Evolutionary conservation across 2,113 vertebrate genomes (phyloP), one percentile per base, ranked within the genome.

Genomic region (Actinemys pallida): DNA sequence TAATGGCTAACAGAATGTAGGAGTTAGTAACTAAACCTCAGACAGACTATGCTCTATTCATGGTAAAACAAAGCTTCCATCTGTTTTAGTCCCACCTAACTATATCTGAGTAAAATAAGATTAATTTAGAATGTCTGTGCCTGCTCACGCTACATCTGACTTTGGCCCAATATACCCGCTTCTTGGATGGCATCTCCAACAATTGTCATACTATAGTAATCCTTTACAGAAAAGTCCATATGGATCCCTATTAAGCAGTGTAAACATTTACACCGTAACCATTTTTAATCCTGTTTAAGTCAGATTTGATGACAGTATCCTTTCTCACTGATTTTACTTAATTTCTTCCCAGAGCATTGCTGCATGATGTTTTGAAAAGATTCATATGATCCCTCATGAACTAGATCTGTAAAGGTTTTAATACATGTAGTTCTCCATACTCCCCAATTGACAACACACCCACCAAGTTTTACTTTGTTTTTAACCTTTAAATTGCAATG

Each of bases 21-120:
- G 69, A 75, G 75, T 87, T 86, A 8, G 69, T 92, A 76, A 57
- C 12, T 49, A 93, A 90, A 81, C 87, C 93, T 93, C 14, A 81
- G 83, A 84, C 25, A 50, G 4, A 2, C 3, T 87, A 93, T 84
- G 54, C 5, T 86, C 31, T 65, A 84, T 35, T 47, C 10, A 39
- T 65, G 81, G 93, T 94, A 90, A 53, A 84, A 90, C 57, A 83
- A 54, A 93, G 16, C 7, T 89, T 95, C 45, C 24, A 78, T 82
- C 83, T 94, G 14, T 35, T 95, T 69, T 78, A 62, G 5, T 47
- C 29, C 87, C 76, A 47, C 81, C 8, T 94, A n/a, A 87, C n/a
- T 97, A 84, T 49, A 81, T 25, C 24, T 2, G 3, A 90, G 42
- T 11, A 87, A 39, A 93, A 62, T 10, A 92, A 57, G 62, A 45